Percentiles rank a stretch among this genome's conserved stretches.
Evolutionary conservation across 2,113 vertebrate species (phyloP).

Genomic region (Forbesichthys agassizii): DNA sequence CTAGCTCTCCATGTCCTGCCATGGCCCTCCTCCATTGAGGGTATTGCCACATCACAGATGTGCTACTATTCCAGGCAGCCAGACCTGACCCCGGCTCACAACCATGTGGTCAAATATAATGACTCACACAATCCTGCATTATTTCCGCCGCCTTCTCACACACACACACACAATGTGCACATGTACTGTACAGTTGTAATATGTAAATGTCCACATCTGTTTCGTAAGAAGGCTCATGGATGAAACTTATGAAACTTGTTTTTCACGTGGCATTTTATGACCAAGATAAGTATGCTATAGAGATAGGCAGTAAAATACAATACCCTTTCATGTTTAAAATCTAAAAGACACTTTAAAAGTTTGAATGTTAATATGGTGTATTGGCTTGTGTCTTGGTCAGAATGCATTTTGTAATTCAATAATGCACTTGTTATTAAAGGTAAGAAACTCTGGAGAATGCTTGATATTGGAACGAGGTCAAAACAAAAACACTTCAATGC

Average conservation of each 20-base stretch:
- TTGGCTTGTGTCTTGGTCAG: no score
- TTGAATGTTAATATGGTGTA: no score
- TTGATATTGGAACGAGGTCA: no score
- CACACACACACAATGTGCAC: slow-evolving; percentile 4
- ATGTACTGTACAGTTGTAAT: background rate
- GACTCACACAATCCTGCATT: slow-evolving; percentile 47
- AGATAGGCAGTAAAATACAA: no score
- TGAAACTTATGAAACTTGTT: background rate
- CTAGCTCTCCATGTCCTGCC: background rate
- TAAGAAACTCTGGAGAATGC: no score
- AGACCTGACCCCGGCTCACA: slow-evolving; percentile 65
- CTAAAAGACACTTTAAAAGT: no score
- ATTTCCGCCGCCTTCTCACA: slow-evolving; percentile 3
- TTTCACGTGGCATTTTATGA: background rate
- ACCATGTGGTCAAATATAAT: slow-evolving; percentile 57
- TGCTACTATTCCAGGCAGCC: slow-evolving; percentile 63
- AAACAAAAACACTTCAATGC: no score
- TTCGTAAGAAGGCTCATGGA: slow-evolving; percentile 16
- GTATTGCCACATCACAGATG: slow-evolving; percentile 49
- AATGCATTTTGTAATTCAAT: no score
- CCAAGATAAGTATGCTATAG: no score
- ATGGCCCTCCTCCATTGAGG: background rate
- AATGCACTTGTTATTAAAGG: no score
- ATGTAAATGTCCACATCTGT: slow-evolving; percentile 20
- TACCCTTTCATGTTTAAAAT: no score